These are phyloP conservation scores for Drosophila malerkotliana DNA, from an alignment of 1,140 invertebrate genomes.

Conservation along the genomic window DNA sequence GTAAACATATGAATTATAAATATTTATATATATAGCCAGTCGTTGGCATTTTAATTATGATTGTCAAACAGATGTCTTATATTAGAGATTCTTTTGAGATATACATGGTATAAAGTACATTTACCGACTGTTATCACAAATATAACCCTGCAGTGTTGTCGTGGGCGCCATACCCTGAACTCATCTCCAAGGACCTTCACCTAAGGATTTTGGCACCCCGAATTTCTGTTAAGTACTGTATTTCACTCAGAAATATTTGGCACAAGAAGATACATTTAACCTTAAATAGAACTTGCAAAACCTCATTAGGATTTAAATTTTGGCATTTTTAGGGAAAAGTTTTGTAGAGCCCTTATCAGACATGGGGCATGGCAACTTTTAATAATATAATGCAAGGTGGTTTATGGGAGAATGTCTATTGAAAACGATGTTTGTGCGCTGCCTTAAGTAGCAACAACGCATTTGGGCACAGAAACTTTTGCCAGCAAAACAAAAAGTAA, in stretches of 20 bases:
- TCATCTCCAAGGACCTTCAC: too few species aligned
- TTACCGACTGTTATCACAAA: too few species aligned
- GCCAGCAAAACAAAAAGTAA: constrained; percentile 37
- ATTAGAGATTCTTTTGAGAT: background rate
- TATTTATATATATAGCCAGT: background rate
- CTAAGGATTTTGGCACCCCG: too few species aligned
- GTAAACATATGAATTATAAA: background rate
- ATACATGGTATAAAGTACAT: too few species aligned
- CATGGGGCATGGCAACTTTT: constrained; percentile 52
- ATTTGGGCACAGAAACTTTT: constrained; percentile 49
- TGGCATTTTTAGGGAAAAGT: constrained; percentile 34
- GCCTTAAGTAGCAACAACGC: constrained; percentile 49
- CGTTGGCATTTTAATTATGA: background rate
- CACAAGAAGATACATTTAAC: too few species aligned
- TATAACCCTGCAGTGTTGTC: too few species aligned
- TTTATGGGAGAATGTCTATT: constrained; percentile 41
- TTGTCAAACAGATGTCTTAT: background rate
- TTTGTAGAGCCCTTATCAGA: constrained; percentile 33
- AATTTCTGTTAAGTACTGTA: too few species aligned
- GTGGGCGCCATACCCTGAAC: too few species aligned
- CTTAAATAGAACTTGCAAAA: background rate
- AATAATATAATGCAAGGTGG: constrained; percentile 60
- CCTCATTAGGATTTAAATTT: background rate
- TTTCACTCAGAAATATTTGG: too few species aligned
- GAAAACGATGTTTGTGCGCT: constrained; percentile 32